phyloP scores from a whole-genome alignment of 2,888 invertebrate genomes.

The Palloptera scutellata region DNA sequence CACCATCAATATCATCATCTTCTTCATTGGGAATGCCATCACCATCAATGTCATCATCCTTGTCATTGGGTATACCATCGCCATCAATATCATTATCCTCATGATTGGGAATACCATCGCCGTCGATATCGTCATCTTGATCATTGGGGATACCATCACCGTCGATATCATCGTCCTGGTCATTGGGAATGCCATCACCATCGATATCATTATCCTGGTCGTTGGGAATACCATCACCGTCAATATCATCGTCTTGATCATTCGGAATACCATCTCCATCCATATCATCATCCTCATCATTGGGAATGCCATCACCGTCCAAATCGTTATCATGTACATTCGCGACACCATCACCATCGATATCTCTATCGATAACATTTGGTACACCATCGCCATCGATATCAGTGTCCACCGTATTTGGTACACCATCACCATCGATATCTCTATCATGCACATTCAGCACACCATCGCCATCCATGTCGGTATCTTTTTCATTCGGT shows the following conservation, averaged over 20 bases:
- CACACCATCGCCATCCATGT: slow-evolving; percentile 58
- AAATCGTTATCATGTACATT: slow-evolving; percentile 56
- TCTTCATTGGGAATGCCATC: slow-evolving; percentile 60
- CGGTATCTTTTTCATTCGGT: slow-evolving; percentile 55
- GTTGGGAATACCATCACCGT: slow-evolving; percentile 50
- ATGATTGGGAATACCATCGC: slow-evolving; percentile 57
- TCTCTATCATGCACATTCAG: slow-evolving; percentile 58
- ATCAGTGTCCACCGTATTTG: slow-evolving; percentile 59
- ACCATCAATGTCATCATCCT: slow-evolving; percentile 52
- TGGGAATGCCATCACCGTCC: slow-evolving; percentile 54
- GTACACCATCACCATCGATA: slow-evolving; percentile 57
- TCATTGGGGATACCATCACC: slow-evolving; percentile 59
- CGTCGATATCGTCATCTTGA: slow-evolving; percentile 59
- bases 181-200: slow-evolving; percentile 53
- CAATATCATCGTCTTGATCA: slow-evolving; percentile 41
- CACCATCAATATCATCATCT: slow-evolving; percentile 60
- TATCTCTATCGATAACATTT: slow-evolving; percentile 63
- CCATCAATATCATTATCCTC: slow-evolving; percentile 55
- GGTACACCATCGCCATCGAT: slow-evolving; percentile 65
- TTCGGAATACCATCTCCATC: slow-evolving; percentile 42
- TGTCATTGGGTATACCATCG: slow-evolving; percentile 51
- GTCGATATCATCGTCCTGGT: slow-evolving; percentile 52
- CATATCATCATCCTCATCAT: slow-evolving; percentile 41
- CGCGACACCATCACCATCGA: slow-evolving; percentile 65
- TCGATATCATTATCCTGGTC: slow-evolving; percentile 53